phyloP scores from a whole-genome alignment of 2,113 vertebrate species.

The Pitta sordida region DNA sequence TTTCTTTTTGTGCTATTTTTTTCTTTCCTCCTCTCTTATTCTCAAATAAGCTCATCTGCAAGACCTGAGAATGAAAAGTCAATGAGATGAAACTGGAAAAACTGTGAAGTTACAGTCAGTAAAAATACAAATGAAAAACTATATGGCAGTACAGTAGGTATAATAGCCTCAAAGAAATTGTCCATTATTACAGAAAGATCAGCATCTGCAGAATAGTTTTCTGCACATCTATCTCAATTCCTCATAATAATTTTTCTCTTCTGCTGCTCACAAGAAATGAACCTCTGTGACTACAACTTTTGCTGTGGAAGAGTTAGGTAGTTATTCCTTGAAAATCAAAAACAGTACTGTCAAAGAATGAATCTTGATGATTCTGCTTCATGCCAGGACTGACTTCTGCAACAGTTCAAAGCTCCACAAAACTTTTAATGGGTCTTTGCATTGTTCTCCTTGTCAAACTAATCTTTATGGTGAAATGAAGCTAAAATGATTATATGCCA shows the following conservation, averaged over 20 bases:
- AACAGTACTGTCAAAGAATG: neutral
- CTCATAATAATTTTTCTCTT: neutral
- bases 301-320: neutral
- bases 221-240: neutral
- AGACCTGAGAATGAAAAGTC: neutral
- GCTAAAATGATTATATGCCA: neutral
- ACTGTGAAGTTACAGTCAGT: neutral
- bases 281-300: neutral
- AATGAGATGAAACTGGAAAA: slow-evolving; percentile 27
- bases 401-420: neutral
- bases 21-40: neutral
- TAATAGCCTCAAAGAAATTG: neutral
- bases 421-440: neutral
- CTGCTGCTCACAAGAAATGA: neutral
- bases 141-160: neutral
- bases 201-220: neutral
- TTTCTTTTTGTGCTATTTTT: neutral
- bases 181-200: neutral
- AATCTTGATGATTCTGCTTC: neutral
- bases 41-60: neutral
- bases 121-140: slow-evolving; percentile 30
- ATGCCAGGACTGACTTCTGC: neutral
- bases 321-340: neutral
- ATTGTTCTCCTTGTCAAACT: neutral
- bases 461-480: neutral